Percentiles rank a stretch among this genome's conserved stretches.
These are phyloP conservation scores for Cuniculus paca DNA, from an alignment of 2,797 vertebrate species.

Conservation along the genomic window DNA sequence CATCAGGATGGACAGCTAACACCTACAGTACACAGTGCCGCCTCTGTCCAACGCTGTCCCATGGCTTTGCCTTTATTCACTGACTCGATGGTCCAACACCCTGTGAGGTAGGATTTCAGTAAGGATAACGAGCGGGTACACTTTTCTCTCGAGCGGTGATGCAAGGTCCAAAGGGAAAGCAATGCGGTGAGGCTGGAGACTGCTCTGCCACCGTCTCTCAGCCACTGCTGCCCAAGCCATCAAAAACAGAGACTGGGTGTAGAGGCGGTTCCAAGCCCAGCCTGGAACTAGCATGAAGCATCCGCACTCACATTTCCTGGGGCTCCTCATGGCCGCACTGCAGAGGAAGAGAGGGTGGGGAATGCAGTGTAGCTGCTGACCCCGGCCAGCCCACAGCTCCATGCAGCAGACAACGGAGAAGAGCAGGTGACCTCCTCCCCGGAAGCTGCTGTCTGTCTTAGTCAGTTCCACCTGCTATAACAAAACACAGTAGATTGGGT, in stretches of 20 bases:
- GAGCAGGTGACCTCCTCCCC: neutral
- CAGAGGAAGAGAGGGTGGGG: neutral
- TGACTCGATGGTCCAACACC: neutral
- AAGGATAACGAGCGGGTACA: neutral
- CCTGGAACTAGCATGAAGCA: neutral
- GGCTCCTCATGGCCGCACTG: neutral
- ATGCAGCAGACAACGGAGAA: neutral
- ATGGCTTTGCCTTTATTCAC: neutral
- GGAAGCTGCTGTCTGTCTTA: neutral
- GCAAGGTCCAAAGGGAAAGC: neutral
- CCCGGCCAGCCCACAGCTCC: neutral
- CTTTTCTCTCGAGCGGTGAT: neutral
- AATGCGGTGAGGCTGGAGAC: neutral
- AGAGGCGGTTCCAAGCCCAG: neutral
- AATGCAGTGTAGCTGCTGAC: rapidly evolving
- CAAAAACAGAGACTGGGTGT: neutral
- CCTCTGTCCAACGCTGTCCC: neutral
- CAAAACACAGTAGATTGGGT: neutral
- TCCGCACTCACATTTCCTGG: neutral
- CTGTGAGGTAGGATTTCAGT: neutral
- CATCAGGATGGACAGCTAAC: neutral
- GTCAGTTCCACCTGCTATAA: neutral
- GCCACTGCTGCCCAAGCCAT: neutral
- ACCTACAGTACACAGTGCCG: neutral
- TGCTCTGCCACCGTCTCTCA: neutral